phyloP scores from a whole-genome alignment of 2,888 invertebrate genomes.

The Pterobdella sp. region DNA sequence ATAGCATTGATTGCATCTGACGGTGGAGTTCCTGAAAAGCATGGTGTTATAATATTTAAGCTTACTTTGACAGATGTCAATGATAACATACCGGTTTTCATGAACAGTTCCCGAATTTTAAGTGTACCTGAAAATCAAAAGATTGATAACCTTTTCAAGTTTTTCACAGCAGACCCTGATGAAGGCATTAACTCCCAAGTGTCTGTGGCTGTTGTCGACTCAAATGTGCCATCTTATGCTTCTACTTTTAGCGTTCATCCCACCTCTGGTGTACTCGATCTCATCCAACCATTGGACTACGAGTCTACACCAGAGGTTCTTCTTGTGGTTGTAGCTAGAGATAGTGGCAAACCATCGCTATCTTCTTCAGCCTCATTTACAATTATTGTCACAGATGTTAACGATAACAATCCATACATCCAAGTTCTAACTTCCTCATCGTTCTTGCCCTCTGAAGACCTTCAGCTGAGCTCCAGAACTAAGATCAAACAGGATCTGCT shows the following conservation, averaged over 20 bases:
- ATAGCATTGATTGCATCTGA: slow-evolving; percentile 17
- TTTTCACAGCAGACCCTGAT: slow-evolving; percentile 35
- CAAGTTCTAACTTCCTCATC: background rate
- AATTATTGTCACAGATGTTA: slow-evolving; percentile 26
- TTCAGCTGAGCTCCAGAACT: background rate
- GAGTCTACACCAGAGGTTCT: slow-evolving; percentile 11
- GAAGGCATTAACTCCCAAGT: slow-evolving; percentile 34
- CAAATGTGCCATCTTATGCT: slow-evolving; percentile 29
- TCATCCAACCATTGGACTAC: slow-evolving; percentile 22
- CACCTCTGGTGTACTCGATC: slow-evolving; percentile 15
- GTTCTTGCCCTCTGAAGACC: background rate
- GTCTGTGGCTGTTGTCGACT: slow-evolving; percentile 26
- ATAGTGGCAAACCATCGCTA: background rate
- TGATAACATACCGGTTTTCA: slow-evolving; percentile 36
- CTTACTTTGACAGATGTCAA: slow-evolving; percentile 35
- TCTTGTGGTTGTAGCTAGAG: slow-evolving; percentile 26
- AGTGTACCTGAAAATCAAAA: slow-evolving; percentile 31
- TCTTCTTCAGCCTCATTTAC: slow-evolving; percentile 23
- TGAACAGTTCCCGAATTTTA: slow-evolving; percentile 29
- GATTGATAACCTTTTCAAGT: slow-evolving; percentile 28
- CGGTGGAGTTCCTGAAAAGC: slow-evolving; percentile 61
- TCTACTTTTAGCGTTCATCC: slow-evolving; percentile 29
- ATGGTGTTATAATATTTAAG: slow-evolving; percentile 32
- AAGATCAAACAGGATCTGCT: background rate
- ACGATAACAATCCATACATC: slow-evolving; percentile 30